phyloP scores from a whole-genome alignment of 1,140 invertebrate genomes.

The Achroia grisella region DNA sequence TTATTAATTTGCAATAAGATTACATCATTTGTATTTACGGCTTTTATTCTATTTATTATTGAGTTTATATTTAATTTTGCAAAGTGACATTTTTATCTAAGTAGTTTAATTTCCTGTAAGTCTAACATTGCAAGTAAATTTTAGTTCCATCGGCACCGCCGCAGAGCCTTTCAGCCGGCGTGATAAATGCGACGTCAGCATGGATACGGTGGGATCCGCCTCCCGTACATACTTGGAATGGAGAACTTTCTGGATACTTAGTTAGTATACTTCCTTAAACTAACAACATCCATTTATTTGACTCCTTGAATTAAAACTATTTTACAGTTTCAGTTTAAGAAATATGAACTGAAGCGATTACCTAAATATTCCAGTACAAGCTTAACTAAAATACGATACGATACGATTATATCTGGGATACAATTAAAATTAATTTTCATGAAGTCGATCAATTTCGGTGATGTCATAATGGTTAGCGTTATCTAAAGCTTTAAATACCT shows the following conservation, averaged over 20 bases:
- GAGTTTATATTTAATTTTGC: no score
- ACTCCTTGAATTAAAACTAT: constrained; percentile 9
- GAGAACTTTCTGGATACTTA: constrained; percentile 86
- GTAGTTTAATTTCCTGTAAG: constrained; percentile 2
- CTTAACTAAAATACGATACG: no score
- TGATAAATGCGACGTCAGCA: constrained; percentile 84
- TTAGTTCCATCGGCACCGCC: constrained; percentile 79
- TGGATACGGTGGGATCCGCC: constrained; percentile 86
- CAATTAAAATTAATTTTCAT: no score
- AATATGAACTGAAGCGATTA: no score
- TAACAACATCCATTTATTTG: constrained; percentile 14
- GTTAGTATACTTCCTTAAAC: constrained; percentile 59
- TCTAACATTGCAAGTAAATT: constrained; percentile 13
- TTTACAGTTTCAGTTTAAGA: not conserved
- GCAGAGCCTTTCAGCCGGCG: constrained; percentile 82
- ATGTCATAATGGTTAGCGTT: no score
- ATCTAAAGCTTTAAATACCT: no score
- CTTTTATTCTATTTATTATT: no score
- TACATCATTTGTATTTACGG: no score
- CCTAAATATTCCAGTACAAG: no score
- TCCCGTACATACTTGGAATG: constrained; percentile 81
- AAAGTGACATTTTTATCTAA: not conserved
- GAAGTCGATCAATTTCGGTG: no score
- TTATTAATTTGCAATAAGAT: no score
- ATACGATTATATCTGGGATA: no score